A percentile compares a stretch with the other conserved stretches of the same genome.
phyloP scores from a whole-genome alignment of 2,888 invertebrate species.

The Anoncus sp. region DNA sequence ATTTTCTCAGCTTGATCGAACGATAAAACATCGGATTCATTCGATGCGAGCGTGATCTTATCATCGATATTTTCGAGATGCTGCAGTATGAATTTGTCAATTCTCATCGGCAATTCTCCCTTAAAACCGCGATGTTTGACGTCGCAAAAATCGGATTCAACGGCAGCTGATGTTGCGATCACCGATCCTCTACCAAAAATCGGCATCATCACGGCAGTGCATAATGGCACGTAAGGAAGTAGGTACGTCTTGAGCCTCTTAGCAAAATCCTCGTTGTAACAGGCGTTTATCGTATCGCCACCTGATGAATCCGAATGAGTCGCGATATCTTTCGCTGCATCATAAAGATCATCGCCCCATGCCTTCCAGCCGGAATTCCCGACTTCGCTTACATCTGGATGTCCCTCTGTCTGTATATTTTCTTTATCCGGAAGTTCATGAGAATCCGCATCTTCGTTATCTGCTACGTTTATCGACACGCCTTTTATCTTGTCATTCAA shows the following conservation, averaged over 20 bases:
- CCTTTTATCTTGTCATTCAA: conserved; percentile 38
- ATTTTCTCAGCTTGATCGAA: background rate
- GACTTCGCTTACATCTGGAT: background rate
- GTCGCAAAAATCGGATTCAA: conserved; percentile 44
- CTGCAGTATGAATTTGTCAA: conserved; percentile 37
- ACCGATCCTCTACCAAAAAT: conserved; percentile 31
- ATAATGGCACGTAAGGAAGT: conserved; percentile 37
- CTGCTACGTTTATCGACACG: background rate
- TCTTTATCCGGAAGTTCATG: background rate
- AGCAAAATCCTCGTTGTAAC: conserved; percentile 29
- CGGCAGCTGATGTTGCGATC: conserved; percentile 37
- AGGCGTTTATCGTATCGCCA: conserved; percentile 33
- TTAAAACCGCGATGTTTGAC: conserved; percentile 36
- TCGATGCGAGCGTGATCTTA: conserved; percentile 26
- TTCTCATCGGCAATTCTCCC: conserved; percentile 39
- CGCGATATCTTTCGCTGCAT: conserved; percentile 1
- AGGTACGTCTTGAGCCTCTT: conserved; percentile 16
- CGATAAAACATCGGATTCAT: conserved; percentile 19
- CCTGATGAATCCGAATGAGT: background rate
- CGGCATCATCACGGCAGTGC: conserved; percentile 38
- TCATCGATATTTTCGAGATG: conserved; percentile 34
- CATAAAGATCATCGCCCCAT: conserved; percentile 19
- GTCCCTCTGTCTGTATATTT: background rate
- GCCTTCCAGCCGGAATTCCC: conserved; percentile 19
- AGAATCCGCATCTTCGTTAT: background rate